phyloP scores from a whole-genome alignment of 2,797 vertebrate genomes.

The Gymnothorax javanicus region DNA sequence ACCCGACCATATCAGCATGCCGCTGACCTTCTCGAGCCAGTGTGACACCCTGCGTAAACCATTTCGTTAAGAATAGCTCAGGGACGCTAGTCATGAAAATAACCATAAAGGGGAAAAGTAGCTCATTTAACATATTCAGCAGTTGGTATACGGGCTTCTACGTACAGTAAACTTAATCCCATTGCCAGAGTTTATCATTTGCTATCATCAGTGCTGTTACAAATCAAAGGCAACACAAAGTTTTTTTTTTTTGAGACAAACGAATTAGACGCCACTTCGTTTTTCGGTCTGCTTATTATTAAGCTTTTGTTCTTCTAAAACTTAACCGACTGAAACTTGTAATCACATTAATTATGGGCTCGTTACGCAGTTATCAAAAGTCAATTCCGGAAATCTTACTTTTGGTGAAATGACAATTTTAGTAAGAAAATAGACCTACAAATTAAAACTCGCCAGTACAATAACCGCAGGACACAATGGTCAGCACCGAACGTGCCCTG shows the following conservation, averaged over 20 bases:
- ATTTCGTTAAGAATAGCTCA: constrained; percentile 33
- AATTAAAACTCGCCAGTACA: constrained; percentile 58
- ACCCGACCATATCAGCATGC: neutral
- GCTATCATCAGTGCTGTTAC: neutral
- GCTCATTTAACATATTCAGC: constrained; percentile 32
- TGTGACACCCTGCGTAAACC: constrained; percentile 24
- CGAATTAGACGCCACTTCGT: neutral
- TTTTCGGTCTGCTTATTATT: constrained; percentile 6
- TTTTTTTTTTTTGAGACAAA: neutral
- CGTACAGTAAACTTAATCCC: constrained; percentile 13
- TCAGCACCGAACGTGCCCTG: constrained; percentile 45
- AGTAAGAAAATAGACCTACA: constrained; percentile 48
- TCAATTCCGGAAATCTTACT: constrained; percentile 50
- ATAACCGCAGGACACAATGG: constrained; percentile 54
- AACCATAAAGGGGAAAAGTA: constrained; percentile 22
- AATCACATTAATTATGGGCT: constrained; percentile 17
- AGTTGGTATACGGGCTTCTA: constrained; percentile 31
- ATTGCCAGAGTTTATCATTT: constrained; percentile 29
- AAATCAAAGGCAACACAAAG: neutral
- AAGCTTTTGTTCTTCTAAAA: constrained; percentile 2
- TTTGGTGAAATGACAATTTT: constrained; percentile 41
- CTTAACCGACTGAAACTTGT: constrained; percentile 5
- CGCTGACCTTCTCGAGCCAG: constrained; percentile 15
- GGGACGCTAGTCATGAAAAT: constrained; percentile 29
- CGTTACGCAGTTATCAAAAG: constrained; percentile 23